Base-by-base conservation (phyloP, 2,113 vertebrate genomes). In the Laticauda laticaudata region DNA sequence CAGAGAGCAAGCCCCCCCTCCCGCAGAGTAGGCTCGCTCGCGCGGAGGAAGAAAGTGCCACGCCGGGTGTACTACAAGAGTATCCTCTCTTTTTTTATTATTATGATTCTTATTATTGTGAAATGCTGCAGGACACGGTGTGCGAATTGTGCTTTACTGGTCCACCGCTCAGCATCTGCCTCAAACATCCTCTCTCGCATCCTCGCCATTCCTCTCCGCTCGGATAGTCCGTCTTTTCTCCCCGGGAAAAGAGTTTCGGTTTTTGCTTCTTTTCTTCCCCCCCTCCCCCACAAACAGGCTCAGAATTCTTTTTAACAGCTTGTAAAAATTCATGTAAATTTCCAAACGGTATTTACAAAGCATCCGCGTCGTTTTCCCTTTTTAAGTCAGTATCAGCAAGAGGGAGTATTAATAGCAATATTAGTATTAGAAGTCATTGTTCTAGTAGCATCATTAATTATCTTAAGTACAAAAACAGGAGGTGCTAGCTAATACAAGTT, bases 321-420 rank as follows among this genome's bases (percentile, higher is more conserved):
- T 97, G 96, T 98, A 98, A 98, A 98, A 98, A 98, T 97, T 57
- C 95, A 96, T 92, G 95, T 87, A 97, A 90, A 95, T 97, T 96
- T 96, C 96, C 97, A 97, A 98, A 98, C 96, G 97, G 97, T 98
- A 97, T 98, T 96, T 98, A 98, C 98, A 98, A 98, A 97, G 97
- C 96, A 97, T 96, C 96, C 96, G 97, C 96, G 94, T 94, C 95
- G 1, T 15, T 54, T 18, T 21, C 48, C 45, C 43, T 59, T 93
- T 87, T 21, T 12, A 69, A 87, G 29, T 55, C 57, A 61, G 51
- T 51, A 51, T 51, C 48, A 51, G 48, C 88, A 75, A 43, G 92
- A 85, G 54, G 88, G 87, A 90, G 87, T 4, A 43, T 53, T 18
- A 43, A 45, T 54, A 92, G 91, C 86, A 69, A 61, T 39, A n/a